A percentile compares a stretch with the other conserved stretches of the same genome.
Conservation (phyloP, 2,888 invertebrate species). For the Hofmannophila pseudospretella region DNA sequence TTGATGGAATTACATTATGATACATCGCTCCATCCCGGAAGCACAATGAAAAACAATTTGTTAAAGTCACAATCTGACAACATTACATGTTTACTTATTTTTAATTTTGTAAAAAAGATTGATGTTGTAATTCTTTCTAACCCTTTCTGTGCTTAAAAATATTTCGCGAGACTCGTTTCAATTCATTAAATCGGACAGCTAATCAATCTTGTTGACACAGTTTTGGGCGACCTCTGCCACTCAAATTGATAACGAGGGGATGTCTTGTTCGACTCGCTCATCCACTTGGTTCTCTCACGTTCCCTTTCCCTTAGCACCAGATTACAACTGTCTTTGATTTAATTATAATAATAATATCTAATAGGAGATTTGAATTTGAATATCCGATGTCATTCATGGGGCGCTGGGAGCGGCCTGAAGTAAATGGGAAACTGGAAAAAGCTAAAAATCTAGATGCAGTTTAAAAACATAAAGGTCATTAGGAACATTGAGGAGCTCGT, state of each 20-base stretch:
- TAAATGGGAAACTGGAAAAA: too few species aligned
- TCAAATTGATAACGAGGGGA: conserved; percentile 7
- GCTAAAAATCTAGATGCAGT: too few species aligned
- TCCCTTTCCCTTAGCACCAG: not conserved
- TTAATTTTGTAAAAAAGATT: not conserved
- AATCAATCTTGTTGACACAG: conserved; percentile 54
- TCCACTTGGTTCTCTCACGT: not conserved
- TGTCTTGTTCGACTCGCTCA: conserved; percentile 7
- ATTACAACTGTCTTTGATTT: not conserved
- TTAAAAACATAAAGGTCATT: too few species aligned
- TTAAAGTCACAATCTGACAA: not conserved
- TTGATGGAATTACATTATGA: too few species aligned
- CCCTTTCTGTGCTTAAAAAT: conserved; percentile 19
- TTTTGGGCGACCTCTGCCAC: conserved; percentile 18
- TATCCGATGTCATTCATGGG: too few species aligned
- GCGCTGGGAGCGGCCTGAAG: too few species aligned
- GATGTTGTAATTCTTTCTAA: not conserved
- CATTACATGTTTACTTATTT: not conserved
- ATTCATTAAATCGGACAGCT: conserved; percentile 37
- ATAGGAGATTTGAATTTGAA: too few species aligned
- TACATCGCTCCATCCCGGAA: too few species aligned
- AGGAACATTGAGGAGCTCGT: too few species aligned
- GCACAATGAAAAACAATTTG: too few species aligned
- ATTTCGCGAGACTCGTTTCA: conserved; percentile 22
- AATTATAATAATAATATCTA: too few species aligned